Conservation (phyloP, 2,113 vertebrate species). For the Aptenodytes patagonicus region DNA sequence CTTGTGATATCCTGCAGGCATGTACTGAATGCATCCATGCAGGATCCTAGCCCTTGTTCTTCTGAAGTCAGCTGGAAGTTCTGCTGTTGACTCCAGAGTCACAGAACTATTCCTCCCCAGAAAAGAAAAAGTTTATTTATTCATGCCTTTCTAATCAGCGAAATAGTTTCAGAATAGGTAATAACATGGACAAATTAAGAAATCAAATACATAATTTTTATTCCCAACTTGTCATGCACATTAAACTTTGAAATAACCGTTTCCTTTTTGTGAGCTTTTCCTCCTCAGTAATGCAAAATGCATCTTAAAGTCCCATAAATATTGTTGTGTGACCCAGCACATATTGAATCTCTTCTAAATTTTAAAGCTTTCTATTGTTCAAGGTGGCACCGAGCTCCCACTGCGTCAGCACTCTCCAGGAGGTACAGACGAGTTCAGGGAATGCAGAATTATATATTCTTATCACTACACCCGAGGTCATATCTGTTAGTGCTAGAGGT, state of each 20-base stretch:
- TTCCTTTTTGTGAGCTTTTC: not conserved
- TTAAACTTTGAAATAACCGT: not conserved
- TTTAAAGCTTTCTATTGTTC: not conserved
- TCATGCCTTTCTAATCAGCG: not conserved
- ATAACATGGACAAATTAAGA: not conserved
- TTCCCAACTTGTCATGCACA: not conserved
- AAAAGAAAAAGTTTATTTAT: not conserved
- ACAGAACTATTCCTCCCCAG: not conserved
- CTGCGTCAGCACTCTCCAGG: not conserved
- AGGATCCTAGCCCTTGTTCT: not conserved
- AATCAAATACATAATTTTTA: not conserved
- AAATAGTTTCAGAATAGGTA: not conserved
- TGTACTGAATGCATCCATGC: not conserved
- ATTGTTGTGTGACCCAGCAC: not conserved
- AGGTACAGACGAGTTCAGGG: not conserved
- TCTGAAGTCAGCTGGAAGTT: not conserved
- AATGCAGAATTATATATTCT: conserved; percentile 37
- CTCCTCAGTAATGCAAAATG: not conserved
- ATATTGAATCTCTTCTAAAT: not conserved
- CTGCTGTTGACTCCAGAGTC: not conserved
- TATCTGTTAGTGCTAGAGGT: conserved; percentile 50
- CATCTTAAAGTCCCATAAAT: not conserved
- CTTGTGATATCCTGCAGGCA: not conserved
- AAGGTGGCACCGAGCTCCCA: not conserved
- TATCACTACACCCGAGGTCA: conserved; percentile 37